These are phyloP conservation scores for Calcarius lapponicus DNA, from an alignment of 2,797 vertebrate genomes.

Conservation along the genomic window DNA sequence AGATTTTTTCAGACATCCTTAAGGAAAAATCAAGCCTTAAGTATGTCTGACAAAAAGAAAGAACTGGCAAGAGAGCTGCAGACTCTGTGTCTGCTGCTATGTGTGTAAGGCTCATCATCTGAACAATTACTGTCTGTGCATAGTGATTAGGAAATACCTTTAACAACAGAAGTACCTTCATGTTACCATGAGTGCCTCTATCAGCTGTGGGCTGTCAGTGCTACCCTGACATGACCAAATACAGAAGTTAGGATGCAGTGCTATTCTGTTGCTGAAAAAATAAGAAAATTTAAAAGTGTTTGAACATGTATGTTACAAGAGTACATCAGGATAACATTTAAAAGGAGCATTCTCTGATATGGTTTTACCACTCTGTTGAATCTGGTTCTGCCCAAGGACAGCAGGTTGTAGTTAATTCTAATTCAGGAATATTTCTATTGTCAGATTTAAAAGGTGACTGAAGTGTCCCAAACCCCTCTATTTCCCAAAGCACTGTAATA, in stretches of 20 bases:
- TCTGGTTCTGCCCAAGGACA: neutral
- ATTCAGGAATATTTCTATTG: neutral
- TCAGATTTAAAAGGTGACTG: neutral
- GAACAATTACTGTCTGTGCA: neutral
- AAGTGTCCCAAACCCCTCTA: neutral
- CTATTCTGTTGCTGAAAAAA: neutral
- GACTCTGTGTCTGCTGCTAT: neutral
- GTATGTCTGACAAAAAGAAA: neutral
- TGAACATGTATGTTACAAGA: neutral
- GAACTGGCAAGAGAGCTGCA: neutral
- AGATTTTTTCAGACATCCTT: neutral
- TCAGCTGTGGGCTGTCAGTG: neutral
- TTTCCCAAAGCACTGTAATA: neutral
- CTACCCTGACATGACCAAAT: neutral
- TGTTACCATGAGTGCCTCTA: constrained; percentile 23
- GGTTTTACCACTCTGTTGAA: neutral
- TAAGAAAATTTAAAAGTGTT: neutral
- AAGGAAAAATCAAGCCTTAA: neutral
- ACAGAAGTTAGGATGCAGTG: neutral
- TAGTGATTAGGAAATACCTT: neutral
- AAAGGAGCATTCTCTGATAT: neutral
- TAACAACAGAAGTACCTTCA: neutral
- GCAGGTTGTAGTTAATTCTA: neutral
- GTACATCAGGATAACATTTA: neutral
- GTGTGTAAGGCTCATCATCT: neutral